Evolutionary conservation across 2,888 invertebrate species (phyloP), one percentile per base, ranked within the genome.

Genomic region (Drosophila tanythrix): DNA sequence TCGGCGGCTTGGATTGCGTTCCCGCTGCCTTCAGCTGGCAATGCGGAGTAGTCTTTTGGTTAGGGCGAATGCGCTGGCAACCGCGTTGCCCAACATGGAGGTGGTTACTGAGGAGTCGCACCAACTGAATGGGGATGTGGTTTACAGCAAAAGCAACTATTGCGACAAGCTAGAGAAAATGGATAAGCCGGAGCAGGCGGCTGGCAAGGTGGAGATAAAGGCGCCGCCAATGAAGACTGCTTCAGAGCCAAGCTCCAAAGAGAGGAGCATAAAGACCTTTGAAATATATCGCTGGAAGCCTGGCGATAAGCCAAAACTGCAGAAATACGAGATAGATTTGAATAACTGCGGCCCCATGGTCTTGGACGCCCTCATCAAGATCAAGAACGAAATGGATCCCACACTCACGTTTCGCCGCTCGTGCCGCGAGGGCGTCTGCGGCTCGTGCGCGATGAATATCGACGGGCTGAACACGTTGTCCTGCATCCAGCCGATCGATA

Each of bases 371-470:
- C 93, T 99, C 59, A 96, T 99, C 81, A 98, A 98, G 94, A 99
- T 99, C 63, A 99, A 99, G 93, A 98, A 98, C 92, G 97, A 98
- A 92, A 94, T 97, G n/a, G 99, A 99, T 92, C 97, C 98, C 0
- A 98, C 98, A 0, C 94, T 99, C 76, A 98, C 99, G 2, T 99
- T 99, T 93, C 95, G 99, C 58, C 95, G 99, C 73, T 99, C 99
- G 0, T 99, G 99, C 90, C 96, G 99, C 63, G 99, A 99, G 93
- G 98, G 99, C 18, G 99, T 99, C 82, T 99, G 99, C 92, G 99
- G 99, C 1, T 99, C 99, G 6, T 99, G 99, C 93, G 96, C 99
- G 21, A 99, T 99, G 99, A 99, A 99, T 93, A 99, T 99, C 92
- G 97, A 96, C 57, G 99, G 99, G 10, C 94, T 95, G 1, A 99